Percentiles rank a stretch among this genome's conserved stretches.
These are phyloP conservation scores for Molorchus minor DNA, from an alignment of 2,888 invertebrate species.

Conservation along the genomic window DNA sequence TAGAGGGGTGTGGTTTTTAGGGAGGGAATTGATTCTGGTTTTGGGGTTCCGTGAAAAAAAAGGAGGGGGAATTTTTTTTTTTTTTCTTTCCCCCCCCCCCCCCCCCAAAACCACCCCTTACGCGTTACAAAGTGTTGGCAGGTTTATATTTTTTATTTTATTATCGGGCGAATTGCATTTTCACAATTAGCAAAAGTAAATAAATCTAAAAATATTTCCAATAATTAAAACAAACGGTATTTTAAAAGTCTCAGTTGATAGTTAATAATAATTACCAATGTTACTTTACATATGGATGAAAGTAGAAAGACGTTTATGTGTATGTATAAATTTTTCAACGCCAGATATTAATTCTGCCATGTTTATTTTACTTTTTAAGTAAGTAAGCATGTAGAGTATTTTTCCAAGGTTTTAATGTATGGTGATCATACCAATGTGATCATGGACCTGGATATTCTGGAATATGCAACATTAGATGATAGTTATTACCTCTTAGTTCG, in stretches of 20 bases:
- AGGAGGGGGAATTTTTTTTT: too few species aligned
- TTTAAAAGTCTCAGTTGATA: background rate
- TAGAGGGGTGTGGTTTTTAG: background rate
- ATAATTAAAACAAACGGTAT: background rate
- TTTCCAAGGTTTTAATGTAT: too few species aligned
- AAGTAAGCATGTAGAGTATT: background rate
- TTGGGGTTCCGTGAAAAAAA: too few species aligned
- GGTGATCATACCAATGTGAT: too few species aligned
- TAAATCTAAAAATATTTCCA: background rate
- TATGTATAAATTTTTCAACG: background rate
- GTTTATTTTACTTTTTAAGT: background rate
- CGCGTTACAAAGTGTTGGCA: background rate
- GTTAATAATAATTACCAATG: background rate
- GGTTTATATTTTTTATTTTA: constrained; percentile 14
- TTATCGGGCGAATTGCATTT: background rate
- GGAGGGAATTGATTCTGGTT: background rate
- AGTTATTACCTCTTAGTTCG: too few species aligned
- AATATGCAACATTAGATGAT: too few species aligned
- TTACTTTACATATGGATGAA: background rate
- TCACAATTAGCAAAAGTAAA: background rate
- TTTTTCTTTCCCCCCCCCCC: too few species aligned
- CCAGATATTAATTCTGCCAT: background rate
- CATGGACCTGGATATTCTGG: too few species aligned
- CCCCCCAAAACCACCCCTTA: background rate
- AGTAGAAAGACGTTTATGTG: background rate